phyloP scores from a whole-genome alignment of 2,113 vertebrate species.

The Marmota monax region DNA sequence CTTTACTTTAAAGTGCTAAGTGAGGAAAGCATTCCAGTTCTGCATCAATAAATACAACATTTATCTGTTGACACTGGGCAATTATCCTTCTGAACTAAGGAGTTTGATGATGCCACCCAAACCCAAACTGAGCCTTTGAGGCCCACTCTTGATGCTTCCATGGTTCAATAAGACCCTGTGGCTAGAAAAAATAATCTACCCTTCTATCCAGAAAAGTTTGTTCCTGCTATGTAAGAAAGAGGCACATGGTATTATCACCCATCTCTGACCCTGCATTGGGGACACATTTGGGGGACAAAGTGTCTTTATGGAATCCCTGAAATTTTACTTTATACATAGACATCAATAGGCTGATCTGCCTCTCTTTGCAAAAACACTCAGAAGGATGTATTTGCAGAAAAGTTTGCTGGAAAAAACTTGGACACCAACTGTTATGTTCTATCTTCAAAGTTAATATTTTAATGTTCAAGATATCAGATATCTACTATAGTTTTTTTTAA shows the following conservation, averaged over 20 bases:
- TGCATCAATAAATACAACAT: conserved; percentile 91
- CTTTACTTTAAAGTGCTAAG: conserved; percentile 89
- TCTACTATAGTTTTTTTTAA: background rate
- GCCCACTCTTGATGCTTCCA: background rate
- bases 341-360: background rate
- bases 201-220: background rate
- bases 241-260: background rate
- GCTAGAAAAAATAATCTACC: background rate
- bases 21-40: conserved; percentile 89
- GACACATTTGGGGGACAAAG: background rate
- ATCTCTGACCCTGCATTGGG: background rate
- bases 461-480: conserved; percentile 1
- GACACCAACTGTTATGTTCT: background rate
- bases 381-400: background rate
- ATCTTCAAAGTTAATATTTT: background rate
- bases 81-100: conserved; percentile 89
- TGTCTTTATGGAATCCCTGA: background rate
- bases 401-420: background rate
- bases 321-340: background rate
- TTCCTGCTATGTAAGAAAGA: background rate
- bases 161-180: background rate
- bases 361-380: background rate
- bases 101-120: conserved; percentile 89
- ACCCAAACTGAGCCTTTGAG: background rate
- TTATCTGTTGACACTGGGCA: conserved; percentile 11